These are phyloP conservation scores for Eriosoma lanigerum DNA, from an alignment of 1,140 invertebrate genomes.

Conservation along the genomic window DNA sequence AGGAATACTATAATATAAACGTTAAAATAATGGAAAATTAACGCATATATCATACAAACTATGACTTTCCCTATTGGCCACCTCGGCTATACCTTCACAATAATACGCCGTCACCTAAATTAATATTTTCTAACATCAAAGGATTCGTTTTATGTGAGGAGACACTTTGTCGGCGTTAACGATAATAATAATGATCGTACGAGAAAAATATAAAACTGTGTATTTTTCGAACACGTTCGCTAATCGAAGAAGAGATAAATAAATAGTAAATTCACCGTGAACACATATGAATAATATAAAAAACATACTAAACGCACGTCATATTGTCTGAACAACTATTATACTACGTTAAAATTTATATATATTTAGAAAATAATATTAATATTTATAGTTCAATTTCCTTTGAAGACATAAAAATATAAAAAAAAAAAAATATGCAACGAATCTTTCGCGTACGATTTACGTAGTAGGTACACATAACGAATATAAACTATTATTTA, in stretches of 20 bases:
- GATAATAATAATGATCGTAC: not conserved
- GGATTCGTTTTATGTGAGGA: slow-evolving; percentile 20
- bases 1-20: too few species aligned
- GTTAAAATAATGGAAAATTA: too few species aligned
- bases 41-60: too few species aligned
- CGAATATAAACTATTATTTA: too few species aligned
- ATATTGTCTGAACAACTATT: slow-evolving; percentile 12
- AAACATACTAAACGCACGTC: slow-evolving; percentile 12
- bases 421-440: too few species aligned
- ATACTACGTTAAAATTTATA: not conserved
- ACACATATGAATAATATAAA: not conserved
- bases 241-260: slow-evolving; percentile 21
- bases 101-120: not conserved
- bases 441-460: too few species aligned
- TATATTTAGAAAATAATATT: not conserved
- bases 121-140: slow-evolving; percentile 12
- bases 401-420: too few species aligned
- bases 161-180: slow-evolving; percentile 9
- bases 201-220: not conserved
- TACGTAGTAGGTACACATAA: too few species aligned
- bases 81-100: too few species aligned
- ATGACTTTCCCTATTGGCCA: too few species aligned
- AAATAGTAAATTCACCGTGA: slow-evolving; percentile 26
- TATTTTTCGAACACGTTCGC: slow-evolving; percentile 15
- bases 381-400: not conserved